Base-by-base conservation (phyloP, 2,797 vertebrate species). In the Yasuhikotakia modesta region DNA sequence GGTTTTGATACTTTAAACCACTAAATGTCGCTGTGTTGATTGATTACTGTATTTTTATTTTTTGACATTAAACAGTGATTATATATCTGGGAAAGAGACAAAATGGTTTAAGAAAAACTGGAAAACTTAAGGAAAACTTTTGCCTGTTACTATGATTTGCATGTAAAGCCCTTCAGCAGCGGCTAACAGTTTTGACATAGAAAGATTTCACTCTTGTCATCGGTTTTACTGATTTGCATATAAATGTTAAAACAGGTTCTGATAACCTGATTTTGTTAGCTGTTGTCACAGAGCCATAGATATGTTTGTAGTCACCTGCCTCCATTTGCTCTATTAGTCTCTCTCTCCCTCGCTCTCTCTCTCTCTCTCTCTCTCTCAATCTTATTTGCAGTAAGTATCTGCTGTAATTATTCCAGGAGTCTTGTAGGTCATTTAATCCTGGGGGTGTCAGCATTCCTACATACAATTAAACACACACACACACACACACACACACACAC, bases 381-480 rank as follows among this genome's bases (percentile, higher is more conserved):
- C 35, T 45, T 64, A 12, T 60, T 76, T 39, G 19, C 69, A n/a
- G 19, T 13, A 11, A 43, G 39, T 82, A 53, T 60, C 17, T 80
- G 73, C 67, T 79, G 17, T 70, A 68, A 30, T 66, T 65, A 8
- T 43, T 17, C 63, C 35, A 57, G 80, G 79, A 86, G 84, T 73
- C 84, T 73, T 75, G 79, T 77, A 79, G 77, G 85, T 79, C 83
- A 83, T 70, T 81, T 78, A 80, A 88, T 90, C 87, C 86, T 87
- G 48, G 85, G 88, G 83, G 83, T 87, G 86, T 87, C 85, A 86
- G 76, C 73, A 89, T 85, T 89, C 88, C 88, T 83, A 76, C 82
- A 87, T 61, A 70, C 82, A 70, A 83, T 86, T 87, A 84, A 82
- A 85, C 73, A 63, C 79, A 69, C 83, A n/a, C 50, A 53, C n/a